Conservation (phyloP, 2,113 vertebrate species). For the Galbula dea region DNA sequence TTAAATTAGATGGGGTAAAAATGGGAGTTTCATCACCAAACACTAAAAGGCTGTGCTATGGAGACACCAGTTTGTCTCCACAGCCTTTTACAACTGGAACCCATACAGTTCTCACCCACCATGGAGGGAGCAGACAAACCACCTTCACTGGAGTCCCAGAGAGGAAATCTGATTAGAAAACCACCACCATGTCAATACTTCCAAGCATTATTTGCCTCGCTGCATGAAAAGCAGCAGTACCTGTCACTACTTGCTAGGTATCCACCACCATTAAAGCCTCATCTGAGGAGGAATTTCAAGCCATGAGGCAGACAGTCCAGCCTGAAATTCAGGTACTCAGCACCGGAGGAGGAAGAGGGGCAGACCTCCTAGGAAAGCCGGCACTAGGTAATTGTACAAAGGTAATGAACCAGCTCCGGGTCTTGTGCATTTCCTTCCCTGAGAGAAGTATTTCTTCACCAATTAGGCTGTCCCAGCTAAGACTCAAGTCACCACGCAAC, state of each 20-base stretch:
- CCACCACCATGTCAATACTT: background rate
- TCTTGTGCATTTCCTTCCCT: background rate
- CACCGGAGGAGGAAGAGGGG: background rate
- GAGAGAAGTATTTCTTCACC: background rate
- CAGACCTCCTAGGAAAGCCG: background rate
- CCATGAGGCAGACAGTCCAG: constrained; percentile 2
- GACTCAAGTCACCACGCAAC: background rate
- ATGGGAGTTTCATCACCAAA: background rate
- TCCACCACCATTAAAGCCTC: background rate
- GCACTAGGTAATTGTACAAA: background rate
- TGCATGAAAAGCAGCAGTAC: constrained; percentile 5
- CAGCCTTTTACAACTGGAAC: background rate
- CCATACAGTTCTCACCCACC: rapidly evolving
- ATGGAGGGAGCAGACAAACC: background rate
- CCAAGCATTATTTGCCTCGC: background rate
- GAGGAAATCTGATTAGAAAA: background rate
- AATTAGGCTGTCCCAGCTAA: background rate
- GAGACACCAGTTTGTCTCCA: background rate
- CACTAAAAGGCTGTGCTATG: background rate
- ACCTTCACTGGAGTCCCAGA: background rate
- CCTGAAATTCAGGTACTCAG: constrained; percentile 45
- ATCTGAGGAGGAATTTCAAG: background rate
- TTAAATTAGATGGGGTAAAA: constrained; percentile 35
- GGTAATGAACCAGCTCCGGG: background rate
- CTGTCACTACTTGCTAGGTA: constrained; percentile 38